phyloP scores from a whole-genome alignment of 2,888 invertebrate genomes.

The Ethmia dodecea region DNA sequence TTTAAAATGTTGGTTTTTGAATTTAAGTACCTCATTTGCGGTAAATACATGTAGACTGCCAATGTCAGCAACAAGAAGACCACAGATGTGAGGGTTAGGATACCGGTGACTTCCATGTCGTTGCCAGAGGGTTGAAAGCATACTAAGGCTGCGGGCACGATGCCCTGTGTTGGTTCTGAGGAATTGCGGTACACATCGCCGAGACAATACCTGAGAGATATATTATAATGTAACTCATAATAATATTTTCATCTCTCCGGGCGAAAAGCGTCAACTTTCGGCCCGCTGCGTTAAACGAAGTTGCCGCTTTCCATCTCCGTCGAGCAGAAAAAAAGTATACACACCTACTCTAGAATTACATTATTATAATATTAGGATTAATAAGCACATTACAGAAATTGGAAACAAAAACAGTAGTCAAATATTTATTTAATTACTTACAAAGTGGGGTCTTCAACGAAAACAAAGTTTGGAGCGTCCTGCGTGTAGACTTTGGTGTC shows the following conservation, averaged over 20 bases:
- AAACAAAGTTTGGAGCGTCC: slow-evolving; percentile 49
- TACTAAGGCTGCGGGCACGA: slow-evolving; percentile 49
- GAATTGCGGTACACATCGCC: slow-evolving; percentile 43
- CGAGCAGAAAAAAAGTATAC: too few relatives aligned
- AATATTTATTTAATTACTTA: too few relatives aligned
- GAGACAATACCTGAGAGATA: slow-evolving; percentile 51
- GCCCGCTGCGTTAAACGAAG: too few relatives aligned
- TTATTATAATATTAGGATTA: too few relatives aligned
- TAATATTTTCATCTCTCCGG: too few relatives aligned
- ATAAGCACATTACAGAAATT: too few relatives aligned
- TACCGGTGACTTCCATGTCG: slow-evolving; percentile 51
- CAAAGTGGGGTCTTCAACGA: slow-evolving; percentile 53
- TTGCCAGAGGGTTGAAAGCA: slow-evolving; percentile 84
- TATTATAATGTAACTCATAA: too few relatives aligned
- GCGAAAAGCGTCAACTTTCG: too few relatives aligned
- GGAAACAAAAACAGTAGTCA: too few relatives aligned
- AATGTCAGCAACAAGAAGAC: slow-evolving; percentile 78
- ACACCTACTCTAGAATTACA: too few relatives aligned
- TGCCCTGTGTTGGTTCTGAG: slow-evolving; percentile 25
- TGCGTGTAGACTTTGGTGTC: slow-evolving; percentile 53
- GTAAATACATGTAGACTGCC: slow-evolving; percentile 77
- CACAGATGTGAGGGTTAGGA: slow-evolving; percentile 72
- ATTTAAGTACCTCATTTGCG: slow-evolving; percentile 68
- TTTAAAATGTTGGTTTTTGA: too few relatives aligned
- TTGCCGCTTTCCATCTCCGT: too few relatives aligned